A percentile compares a stretch with the other conserved stretches of the same genome.
Conservation (phyloP, 2,888 invertebrate genomes). For the Drosophila atroscutellata region DNA sequence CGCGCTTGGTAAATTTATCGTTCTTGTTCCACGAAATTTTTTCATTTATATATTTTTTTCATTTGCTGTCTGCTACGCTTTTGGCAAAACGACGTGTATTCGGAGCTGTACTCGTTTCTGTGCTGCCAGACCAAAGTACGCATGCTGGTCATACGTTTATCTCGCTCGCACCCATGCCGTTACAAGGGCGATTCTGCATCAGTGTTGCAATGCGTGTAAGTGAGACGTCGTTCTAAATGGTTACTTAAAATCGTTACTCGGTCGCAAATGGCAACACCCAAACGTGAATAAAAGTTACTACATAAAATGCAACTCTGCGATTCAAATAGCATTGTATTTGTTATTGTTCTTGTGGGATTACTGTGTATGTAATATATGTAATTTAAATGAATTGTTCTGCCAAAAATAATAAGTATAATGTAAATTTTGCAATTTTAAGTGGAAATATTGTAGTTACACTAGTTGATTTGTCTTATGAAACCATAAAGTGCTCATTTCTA, state of each 20-base stretch:
- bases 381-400: background rate
- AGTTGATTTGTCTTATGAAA: background rate
- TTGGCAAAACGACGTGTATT: conserved; percentile 80
- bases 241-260: conserved; percentile 56
- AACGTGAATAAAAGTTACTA: conserved; percentile 48
- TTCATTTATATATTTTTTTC: conserved; percentile 75
- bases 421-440: background rate
- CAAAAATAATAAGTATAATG: background rate
- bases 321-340: conserved; percentile 35
- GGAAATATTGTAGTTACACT: background rate
- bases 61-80: conserved; percentile 73
- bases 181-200: conserved; percentile 42
- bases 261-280: conserved; percentile 47
- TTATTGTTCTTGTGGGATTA: conserved; percentile 37
- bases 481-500: no score
- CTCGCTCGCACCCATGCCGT: conserved; percentile 44
- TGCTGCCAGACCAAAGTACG: conserved; percentile 75
- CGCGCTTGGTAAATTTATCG: conserved; percentile 60
- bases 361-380: background rate
- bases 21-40: conserved; percentile 69
- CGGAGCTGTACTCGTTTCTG: conserved; percentile 78
- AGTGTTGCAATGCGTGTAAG: conserved; percentile 60
- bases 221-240: conserved; percentile 51
- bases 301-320: conserved; percentile 56
- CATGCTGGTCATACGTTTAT: conserved; percentile 38